phyloP scores from a whole-genome alignment of 2,113 vertebrate genomes.

The Orthonyx spaldingii region DNA sequence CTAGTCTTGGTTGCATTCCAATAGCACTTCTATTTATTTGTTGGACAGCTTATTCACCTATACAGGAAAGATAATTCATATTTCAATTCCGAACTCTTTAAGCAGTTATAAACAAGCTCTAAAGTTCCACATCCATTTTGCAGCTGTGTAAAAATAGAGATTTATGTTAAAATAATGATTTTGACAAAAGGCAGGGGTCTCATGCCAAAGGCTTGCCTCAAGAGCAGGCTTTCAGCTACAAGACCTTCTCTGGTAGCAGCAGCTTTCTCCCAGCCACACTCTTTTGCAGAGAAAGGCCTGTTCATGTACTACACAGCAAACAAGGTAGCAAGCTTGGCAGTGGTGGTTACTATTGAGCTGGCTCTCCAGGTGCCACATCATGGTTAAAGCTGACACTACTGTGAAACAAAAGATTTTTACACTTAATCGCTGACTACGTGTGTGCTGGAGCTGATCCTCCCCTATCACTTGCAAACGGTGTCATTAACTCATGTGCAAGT shows the following conservation, averaged over 20 bases:
- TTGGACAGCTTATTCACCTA: background rate
- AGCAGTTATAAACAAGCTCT: background rate
- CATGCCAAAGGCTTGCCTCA: background rate
- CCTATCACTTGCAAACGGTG: background rate
- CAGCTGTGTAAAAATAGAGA: background rate
- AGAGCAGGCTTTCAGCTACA: background rate
- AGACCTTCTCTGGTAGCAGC: background rate
- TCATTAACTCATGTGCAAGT: background rate
- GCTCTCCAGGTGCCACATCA: fast-evolving
- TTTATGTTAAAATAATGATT: background rate
- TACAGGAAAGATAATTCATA: background rate
- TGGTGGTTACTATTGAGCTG: background rate
- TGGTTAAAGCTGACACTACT: background rate
- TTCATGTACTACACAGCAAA: background rate
- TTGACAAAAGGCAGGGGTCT: background rate
- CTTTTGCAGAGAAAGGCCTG: background rate
- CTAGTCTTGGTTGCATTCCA: background rate
- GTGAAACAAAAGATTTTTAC: background rate
- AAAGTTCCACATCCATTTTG: background rate
- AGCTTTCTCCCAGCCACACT: background rate
- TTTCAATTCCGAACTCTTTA: background rate
- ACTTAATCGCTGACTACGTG: fast-evolving
- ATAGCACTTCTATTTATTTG: background rate
- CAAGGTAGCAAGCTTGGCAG: background rate
- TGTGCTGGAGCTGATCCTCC: background rate